phyloP scores from a whole-genome alignment of 1,140 invertebrate genomes.

The Drosophila prosaltans region DNA sequence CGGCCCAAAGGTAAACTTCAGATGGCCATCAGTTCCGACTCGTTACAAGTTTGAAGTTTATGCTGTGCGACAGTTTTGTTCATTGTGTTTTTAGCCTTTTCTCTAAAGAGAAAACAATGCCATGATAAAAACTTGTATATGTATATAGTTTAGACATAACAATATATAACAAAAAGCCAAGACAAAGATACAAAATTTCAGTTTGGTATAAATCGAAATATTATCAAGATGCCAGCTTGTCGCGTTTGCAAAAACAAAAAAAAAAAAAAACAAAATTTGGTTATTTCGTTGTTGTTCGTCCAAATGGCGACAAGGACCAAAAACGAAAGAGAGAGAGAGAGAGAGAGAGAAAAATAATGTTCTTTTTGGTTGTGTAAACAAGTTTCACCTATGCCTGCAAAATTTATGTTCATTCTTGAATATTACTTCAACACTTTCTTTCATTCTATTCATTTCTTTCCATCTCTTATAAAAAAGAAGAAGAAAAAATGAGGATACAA shows the following conservation, averaged over 20 bases:
- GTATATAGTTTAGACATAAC: background rate
- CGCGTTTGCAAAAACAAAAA: conserved; percentile 35
- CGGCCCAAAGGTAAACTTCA: conserved; percentile 49
- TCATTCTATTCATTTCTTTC: background rate
- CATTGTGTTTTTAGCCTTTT: conserved; percentile 37
- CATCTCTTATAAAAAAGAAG: background rate
- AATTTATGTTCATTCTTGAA: conserved; percentile 7
- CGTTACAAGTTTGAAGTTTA: conserved; percentile 78
- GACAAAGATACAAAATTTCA: conserved; percentile 3
- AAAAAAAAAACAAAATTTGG: conserved; percentile 53
- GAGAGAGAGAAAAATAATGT: conserved; percentile 20
- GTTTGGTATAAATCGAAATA: conserved; percentile 73
- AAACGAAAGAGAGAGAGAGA: too few species aligned
- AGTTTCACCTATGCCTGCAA: conserved; percentile 60
- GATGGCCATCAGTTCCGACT: conserved; percentile 74
- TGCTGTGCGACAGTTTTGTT: conserved; percentile 65
- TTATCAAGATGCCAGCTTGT: conserved; percentile 78
- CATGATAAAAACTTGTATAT: conserved; percentile 6
- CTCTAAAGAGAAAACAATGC: conserved; percentile 44
- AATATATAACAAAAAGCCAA: conserved; percentile 1
- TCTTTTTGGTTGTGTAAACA: conserved; percentile 61
- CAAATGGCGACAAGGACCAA: conserved; percentile 28
- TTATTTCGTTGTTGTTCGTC: conserved; percentile 31
- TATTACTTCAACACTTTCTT: conserved; percentile 18
- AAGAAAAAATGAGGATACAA: background rate